Base-by-base conservation (phyloP, 2,113 vertebrate genomes). In the Grantiella picta region DNA sequence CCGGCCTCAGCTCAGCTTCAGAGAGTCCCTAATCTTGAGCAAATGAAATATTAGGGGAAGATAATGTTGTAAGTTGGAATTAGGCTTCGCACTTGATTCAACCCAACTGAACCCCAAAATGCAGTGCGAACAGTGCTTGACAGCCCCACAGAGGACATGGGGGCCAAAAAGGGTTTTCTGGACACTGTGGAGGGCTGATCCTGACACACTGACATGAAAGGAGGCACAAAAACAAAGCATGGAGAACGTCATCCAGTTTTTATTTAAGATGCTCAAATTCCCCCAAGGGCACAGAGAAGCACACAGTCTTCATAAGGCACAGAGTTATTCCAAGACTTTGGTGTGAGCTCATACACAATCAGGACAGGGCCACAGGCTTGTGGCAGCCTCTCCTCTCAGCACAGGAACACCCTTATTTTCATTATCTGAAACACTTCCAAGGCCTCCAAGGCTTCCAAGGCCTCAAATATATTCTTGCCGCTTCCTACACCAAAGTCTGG, bases 61-160 rank as follows among this genome's bases (percentile, higher is more conserved):
- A 33, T 15, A 12, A 57, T 21, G 35, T 19, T 10, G 9, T 11
- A 28, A 31, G 19, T 31, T 54, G 13, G 17, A 69, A 14, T 69
- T 15, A 75, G 57, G 35, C 20, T 80, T 59, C 68, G 56, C 5
- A 1, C 27, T 38, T 4, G 7, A 23, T 35, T 63, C 5, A 16
- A 54, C 28, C 12, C 33, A 50, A 7, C 2, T 1, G 13, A 85
- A n/a, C 5, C 10, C 50, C 7, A 1, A 61, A 78, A 82, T 0
- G 1, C 36, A 29, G 15, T 4, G 7, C 25, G 33, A 40, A 38
- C 33, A 40, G 44, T 5, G 61, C 56, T 52, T 24, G 29, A 54
- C 56, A 90, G 56, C 19, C 25, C 21, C 27, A 4, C 35, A 22
- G 23, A 47, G 38, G 6, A 44, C 10, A 19, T 0, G 18, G 0